Evolutionary conservation across 2,888 invertebrate genomes (phyloP).

Genomic region (Hirtodrosophila alboralis): DNA sequence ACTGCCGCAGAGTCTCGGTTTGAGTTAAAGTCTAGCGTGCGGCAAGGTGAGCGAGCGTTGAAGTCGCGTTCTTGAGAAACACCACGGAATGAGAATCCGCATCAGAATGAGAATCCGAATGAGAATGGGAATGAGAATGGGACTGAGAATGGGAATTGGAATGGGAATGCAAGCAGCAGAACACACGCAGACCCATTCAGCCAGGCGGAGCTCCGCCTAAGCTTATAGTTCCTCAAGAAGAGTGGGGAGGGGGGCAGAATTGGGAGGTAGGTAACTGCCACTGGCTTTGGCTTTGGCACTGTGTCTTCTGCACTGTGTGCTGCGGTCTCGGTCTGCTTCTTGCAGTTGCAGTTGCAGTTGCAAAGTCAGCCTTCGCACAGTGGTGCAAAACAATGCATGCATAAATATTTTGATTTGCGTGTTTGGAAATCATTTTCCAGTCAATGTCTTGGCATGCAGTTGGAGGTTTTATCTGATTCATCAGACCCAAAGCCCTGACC

Average conservation of each 20-base stretch:
- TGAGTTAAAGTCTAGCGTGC: slow-evolving; percentile 63
- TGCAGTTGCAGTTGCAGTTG: slow-evolving; percentile 41
- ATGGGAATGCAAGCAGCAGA: slow-evolving; percentile 73
- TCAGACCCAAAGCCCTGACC: slow-evolving; percentile 41
- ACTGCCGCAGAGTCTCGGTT: slow-evolving; percentile 14
- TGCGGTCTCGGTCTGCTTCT: slow-evolving; percentile 79
- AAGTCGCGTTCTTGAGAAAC: slow-evolving; percentile 70
- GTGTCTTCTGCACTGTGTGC: slow-evolving; percentile 67
- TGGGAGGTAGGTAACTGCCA: slow-evolving; percentile 4
- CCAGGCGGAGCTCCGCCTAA: slow-evolving; percentile 50
- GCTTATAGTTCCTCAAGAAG: neutral
- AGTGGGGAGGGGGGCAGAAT: neutral
- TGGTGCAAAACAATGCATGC: slow-evolving; percentile 75
- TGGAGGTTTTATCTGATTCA: slow-evolving; percentile 81
- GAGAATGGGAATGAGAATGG: slow-evolving; percentile 64
- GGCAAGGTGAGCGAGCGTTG: slow-evolving; percentile 50
- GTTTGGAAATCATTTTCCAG: slow-evolving; percentile 82
- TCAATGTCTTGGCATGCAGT: slow-evolving; percentile 82
- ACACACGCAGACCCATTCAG: slow-evolving; percentile 73
- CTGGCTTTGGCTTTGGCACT: slow-evolving; percentile 17
- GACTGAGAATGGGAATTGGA: slow-evolving; percentile 33
- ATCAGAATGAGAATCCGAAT: slow-evolving; percentile 36
- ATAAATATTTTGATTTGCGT: slow-evolving; percentile 80
- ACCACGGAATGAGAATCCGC: slow-evolving; percentile 53
- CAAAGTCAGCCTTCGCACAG: slow-evolving; percentile 66